Conservation (phyloP, 2,113 vertebrate species). For the Onychostoma macrolepis region DNA sequence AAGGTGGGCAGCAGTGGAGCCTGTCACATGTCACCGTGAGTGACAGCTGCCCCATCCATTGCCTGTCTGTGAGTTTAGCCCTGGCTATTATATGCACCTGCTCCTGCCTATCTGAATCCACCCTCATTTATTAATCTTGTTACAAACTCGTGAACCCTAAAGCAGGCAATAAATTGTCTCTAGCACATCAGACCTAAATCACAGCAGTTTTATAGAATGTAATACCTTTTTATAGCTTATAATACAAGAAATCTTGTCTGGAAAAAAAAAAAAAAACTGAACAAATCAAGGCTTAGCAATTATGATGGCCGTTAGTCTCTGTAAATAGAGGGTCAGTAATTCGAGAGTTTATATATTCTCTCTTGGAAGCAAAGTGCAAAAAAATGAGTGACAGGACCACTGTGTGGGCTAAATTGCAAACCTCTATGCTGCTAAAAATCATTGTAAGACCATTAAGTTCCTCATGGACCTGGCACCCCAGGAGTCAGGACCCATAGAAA, state of each 20-base stretch:
- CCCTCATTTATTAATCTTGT: conserved; percentile 38
- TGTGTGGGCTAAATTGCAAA: conserved; percentile 19
- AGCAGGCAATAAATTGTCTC: background rate
- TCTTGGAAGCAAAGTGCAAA: background rate
- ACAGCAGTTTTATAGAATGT: background rate
- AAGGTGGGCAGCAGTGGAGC: conserved; percentile 55
- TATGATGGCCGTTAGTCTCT: background rate
- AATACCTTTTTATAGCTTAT: conserved; percentile 4
- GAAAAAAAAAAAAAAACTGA: background rate
- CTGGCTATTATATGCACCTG: conserved; percentile 15
- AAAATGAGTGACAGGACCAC: conserved; percentile 14
- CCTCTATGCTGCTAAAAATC: conserved; percentile 28
- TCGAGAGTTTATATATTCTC: background rate
- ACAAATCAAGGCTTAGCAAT: background rate
- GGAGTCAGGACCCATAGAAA: conserved; percentile 22
- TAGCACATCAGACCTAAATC: background rate
- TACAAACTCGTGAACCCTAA: background rate
- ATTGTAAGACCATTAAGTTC: conserved; percentile 25
- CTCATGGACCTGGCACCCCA: background rate
- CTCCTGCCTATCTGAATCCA: background rate
- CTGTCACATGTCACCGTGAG: conserved; percentile 59
- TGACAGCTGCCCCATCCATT: conserved; percentile 61
- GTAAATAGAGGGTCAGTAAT: background rate
- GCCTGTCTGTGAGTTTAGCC: conserved; percentile 1
- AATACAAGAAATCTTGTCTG: background rate